Evolutionary conservation across 2,797 vertebrate genomes (phyloP).

Genomic region (Halcyon chelicuti): DNA sequence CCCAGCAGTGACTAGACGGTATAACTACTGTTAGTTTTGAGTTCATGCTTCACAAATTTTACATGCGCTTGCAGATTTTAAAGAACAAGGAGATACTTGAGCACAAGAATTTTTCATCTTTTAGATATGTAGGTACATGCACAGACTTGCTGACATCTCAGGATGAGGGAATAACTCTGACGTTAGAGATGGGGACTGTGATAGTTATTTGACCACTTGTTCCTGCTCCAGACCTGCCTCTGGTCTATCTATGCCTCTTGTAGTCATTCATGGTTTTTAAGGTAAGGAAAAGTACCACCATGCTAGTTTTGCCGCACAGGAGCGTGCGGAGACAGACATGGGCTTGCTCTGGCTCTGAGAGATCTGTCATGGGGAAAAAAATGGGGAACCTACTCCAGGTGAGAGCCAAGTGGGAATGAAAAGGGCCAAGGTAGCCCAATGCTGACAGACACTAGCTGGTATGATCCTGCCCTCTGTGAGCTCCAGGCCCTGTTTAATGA

Average conservation of each 20-base stretch:
- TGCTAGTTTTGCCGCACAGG: not conserved
- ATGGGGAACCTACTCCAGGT: not conserved
- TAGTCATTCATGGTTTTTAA: not conserved
- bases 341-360: not conserved
- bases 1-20: not conserved
- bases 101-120: not conserved
- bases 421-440: not conserved
- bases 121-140: not conserved
- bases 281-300: not conserved
- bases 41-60: not conserved
- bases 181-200: not conserved
- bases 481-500: not conserved
- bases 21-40: not conserved
- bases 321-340: not conserved
- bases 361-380: not conserved
- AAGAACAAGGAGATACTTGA: not conserved
- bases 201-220: not conserved
- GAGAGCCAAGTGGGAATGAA: not conserved
- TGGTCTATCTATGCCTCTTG: not conserved
- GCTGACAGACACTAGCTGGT: not conserved
- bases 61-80: not conserved
- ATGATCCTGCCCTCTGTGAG: not conserved
- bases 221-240: not conserved
- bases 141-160: not conserved
- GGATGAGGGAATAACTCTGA: not conserved